Conservation (phyloP, 2,797 vertebrate genomes). For the Pipistrellus nathusii region DNA sequence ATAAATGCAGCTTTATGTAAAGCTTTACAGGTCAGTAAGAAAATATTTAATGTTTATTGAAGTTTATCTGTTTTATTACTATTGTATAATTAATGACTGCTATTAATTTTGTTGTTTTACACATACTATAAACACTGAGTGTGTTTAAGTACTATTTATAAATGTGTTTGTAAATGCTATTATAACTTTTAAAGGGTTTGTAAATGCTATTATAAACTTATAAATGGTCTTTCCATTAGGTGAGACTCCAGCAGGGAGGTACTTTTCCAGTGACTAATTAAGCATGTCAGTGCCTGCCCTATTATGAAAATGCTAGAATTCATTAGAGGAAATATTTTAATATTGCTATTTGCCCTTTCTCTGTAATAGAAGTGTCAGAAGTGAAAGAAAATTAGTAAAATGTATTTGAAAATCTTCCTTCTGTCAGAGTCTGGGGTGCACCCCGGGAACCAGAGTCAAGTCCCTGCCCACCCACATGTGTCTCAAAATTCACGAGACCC, state of each 20-base stretch:
- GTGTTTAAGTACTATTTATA: background rate
- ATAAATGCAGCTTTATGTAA: slow-evolving; percentile 93
- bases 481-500: no score
- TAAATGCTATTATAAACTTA: background rate
- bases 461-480: no score
- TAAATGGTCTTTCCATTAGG: background rate
- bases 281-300: background rate
- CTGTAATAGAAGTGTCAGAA: no score
- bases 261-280: background rate
- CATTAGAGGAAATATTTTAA: no score
- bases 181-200: background rate
- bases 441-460: no score
- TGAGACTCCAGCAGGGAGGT: background rate
- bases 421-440: no score
- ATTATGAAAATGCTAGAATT: background rate
- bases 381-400: no score
- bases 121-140: background rate
- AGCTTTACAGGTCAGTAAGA: slow-evolving; percentile 93
- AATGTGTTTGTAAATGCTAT: background rate
- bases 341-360: no score
- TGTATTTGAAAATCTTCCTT: no score
- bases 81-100: background rate
- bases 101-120: background rate
- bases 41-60: slow-evolving; percentile 4
- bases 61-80: background rate